Conservation (phyloP, 1,140 invertebrate species). For the Tigriopus japonicus region DNA sequence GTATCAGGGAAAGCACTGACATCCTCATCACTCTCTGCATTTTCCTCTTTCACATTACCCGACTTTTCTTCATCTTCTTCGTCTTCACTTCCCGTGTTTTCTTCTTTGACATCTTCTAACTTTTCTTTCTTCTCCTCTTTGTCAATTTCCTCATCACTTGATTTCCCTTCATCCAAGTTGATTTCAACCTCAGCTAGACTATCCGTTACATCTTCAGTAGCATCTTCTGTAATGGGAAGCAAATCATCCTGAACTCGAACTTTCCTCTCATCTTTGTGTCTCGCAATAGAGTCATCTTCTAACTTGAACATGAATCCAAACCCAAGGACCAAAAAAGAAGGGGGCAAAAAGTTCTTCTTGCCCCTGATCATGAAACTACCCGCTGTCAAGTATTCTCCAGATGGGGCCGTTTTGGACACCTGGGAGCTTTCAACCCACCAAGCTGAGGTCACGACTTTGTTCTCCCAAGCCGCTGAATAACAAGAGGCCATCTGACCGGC, state of each 20-base stretch:
- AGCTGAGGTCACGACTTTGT: slow-evolving; percentile 46
- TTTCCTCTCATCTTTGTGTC: slow-evolving; percentile 37
- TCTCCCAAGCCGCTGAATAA: slow-evolving; percentile 33
- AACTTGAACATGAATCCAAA: slow-evolving; percentile 80
- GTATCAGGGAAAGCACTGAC: neutral
- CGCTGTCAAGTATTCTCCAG: slow-evolving; percentile 83
- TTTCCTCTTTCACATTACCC: neutral
- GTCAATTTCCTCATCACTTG: slow-evolving; percentile 20
- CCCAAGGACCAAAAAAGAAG: slow-evolving; percentile 74
- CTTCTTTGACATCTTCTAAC: slow-evolving; percentile 9
- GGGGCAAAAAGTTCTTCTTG: slow-evolving; percentile 90
- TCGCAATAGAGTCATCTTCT: slow-evolving; percentile 33
- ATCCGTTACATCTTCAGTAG: neutral
- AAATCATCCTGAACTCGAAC: slow-evolving; percentile 26
- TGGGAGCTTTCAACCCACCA: slow-evolving; percentile 94
- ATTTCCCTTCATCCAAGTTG: slow-evolving; percentile 18
- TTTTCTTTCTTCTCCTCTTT: slow-evolving; percentile 21
- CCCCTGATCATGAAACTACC: slow-evolving; percentile 98
- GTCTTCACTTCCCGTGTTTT: slow-evolving; percentile 3
- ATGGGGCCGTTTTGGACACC: slow-evolving; percentile 94
- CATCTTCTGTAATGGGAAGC: no score
- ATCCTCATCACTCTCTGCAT: no score
- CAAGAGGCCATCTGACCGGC: slow-evolving; percentile 92
- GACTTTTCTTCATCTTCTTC: slow-evolving; percentile 16
- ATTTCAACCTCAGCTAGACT: slow-evolving; percentile 20